A percentile compares a stretch with the other conserved stretches of the same genome.
These are phyloP conservation scores for Rhysida immarginata DNA, from an alignment of 1,140 invertebrate genomes.

Conservation along the genomic window DNA sequence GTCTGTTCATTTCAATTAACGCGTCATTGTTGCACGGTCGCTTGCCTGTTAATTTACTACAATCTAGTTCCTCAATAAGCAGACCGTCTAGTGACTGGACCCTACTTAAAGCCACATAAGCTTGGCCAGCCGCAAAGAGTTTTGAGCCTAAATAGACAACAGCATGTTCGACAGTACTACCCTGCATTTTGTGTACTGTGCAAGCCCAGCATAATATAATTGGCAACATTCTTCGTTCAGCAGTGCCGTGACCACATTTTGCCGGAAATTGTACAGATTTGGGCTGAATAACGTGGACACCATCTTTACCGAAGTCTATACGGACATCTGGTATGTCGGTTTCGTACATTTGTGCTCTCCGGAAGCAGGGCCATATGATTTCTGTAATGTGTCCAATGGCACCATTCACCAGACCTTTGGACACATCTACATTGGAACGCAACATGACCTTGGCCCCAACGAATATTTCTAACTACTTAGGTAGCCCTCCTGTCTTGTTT, in stretches of 20 bases:
- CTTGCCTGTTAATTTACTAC: slow-evolving; percentile 10
- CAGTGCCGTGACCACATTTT: slow-evolving; percentile 13
- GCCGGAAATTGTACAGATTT: slow-evolving; percentile 16
- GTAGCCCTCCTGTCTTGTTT: slow-evolving; percentile 14
- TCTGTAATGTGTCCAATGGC: slow-evolving; percentile 20
- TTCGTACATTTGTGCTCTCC: slow-evolving; percentile 18
- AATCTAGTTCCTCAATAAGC: slow-evolving; percentile 10
- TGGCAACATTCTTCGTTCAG: slow-evolving; percentile 25
- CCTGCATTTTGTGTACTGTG: slow-evolving; percentile 28
- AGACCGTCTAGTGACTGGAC: slow-evolving; percentile 13
- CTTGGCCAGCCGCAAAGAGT: slow-evolving; percentile 12
- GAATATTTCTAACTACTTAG: slow-evolving; percentile 11
- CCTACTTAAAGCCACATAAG: slow-evolving; percentile 16
- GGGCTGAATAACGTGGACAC: slow-evolving; percentile 13
- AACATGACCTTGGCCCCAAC: slow-evolving; percentile 22
- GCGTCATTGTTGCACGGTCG: slow-evolving; percentile 6
- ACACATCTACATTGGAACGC: slow-evolving; percentile 23
- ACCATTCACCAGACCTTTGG: slow-evolving; percentile 26
- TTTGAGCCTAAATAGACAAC: slow-evolving; percentile 11
- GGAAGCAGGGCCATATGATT: slow-evolving; percentile 22
- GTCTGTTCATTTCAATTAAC: slow-evolving; percentile 8
- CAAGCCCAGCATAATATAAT: slow-evolving; percentile 26
- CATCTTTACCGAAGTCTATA: slow-evolving; percentile 16
- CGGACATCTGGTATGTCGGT: slow-evolving; percentile 17
- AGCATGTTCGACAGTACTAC: slow-evolving; percentile 17